Percentiles rank a stretch among this genome's conserved stretches.
Evolutionary conservation across 2,888 invertebrate genomes (phyloP).

Genomic region (Steinernema carpocapsae): DNA sequence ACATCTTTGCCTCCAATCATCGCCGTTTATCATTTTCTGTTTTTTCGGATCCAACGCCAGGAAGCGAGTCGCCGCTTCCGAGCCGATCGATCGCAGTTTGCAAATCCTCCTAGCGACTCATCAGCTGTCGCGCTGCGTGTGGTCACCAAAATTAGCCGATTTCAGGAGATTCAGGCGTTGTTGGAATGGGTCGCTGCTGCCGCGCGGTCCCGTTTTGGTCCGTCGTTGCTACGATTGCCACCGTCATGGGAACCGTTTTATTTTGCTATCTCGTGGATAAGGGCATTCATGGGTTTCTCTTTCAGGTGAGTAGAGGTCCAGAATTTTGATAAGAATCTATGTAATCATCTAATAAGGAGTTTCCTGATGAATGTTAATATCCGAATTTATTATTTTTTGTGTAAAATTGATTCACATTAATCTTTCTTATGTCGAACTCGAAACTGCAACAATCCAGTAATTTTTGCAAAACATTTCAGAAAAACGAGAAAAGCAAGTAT

Average conservation of each 20-base stretch:
- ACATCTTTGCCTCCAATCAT: no score
- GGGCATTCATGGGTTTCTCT: conserved; percentile 16
- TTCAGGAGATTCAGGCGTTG: neutral
- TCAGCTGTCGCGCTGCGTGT: conserved; percentile 9
- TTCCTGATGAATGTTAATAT: no score
- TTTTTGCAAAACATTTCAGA: no score
- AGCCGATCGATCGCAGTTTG: neutral
- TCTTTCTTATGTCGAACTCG: no score
- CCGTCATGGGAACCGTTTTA: neutral
- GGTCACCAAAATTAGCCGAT: neutral
- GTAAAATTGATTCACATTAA: no score
- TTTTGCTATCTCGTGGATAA: conserved; percentile 13
- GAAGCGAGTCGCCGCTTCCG: neutral
- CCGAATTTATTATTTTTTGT: no score
- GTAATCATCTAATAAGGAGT: no score
- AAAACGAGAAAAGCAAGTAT: no score
- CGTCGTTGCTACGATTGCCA: neutral
- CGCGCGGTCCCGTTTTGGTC: conserved; percentile 14
- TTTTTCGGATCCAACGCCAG: neutral
- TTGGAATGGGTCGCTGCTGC: neutral
- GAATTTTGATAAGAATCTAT: no score
- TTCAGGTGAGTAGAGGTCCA: conserved; percentile 6
- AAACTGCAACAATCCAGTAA: no score
- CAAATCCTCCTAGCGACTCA: neutral
- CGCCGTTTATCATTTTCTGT: no score